These are phyloP conservation scores for Amphiprion clarkii DNA, from an alignment of 2,797 vertebrate genomes.

Conservation along the genomic window DNA sequence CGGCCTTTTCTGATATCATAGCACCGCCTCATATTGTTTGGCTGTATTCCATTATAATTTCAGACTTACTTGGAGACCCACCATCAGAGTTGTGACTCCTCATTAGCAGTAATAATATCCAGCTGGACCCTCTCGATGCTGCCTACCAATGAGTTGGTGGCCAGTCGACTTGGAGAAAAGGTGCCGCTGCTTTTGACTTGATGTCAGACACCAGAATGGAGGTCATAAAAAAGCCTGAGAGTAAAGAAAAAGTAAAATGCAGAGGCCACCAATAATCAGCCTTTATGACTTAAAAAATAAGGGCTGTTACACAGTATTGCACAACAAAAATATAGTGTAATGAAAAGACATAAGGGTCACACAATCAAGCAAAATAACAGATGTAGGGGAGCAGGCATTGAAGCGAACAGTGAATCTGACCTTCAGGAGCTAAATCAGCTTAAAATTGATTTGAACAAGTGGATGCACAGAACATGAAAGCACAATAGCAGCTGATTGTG, in stretches of 20 bases:
- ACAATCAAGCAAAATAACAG: background rate
- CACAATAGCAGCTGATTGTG: background rate
- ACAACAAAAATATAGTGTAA: too few relatives aligned
- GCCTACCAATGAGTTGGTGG: constrained; percentile 46
- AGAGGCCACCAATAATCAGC: background rate
- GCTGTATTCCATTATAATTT: constrained; percentile 49
- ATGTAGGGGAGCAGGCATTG: background rate
- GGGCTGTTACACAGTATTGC: background rate
- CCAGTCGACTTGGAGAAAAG: constrained; percentile 23
- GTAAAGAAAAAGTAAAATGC: background rate
- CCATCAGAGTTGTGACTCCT: constrained; percentile 37
- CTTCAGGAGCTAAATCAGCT: background rate
- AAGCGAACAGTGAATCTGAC: background rate
- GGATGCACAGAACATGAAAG: background rate
- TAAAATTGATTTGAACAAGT: background rate
- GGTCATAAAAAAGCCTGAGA: background rate
- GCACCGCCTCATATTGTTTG: constrained; percentile 30
- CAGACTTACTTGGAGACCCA: constrained; percentile 30
- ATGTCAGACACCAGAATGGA: background rate
- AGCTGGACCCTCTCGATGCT: constrained; percentile 45
- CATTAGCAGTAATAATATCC: constrained; percentile 57
- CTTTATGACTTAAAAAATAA: background rate
- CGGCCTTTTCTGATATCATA: constrained; percentile 21
- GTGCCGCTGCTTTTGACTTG: constrained; percentile 21
- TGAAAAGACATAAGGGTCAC: background rate